Conservation (phyloP, 64 coral and sea anemone species). For the Stichodactyla helianthus region DNA sequence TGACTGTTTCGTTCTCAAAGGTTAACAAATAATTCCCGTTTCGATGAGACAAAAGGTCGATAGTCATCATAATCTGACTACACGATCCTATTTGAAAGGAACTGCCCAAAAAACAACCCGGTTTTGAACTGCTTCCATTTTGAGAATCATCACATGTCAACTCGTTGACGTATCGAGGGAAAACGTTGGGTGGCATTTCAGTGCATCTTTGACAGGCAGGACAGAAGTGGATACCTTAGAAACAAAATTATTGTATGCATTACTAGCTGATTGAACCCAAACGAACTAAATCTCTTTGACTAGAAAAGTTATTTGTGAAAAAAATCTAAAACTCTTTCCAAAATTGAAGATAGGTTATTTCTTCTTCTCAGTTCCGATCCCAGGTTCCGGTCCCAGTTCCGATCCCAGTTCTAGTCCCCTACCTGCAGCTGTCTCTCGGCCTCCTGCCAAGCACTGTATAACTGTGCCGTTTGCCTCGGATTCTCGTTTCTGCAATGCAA, state of each 20-base stretch:
- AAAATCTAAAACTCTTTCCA: too few species aligned
- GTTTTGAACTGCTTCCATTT: neutral
- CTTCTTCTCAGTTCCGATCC: too few species aligned
- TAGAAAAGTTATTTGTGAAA: too few species aligned
- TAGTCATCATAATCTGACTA: neutral
- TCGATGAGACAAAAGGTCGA: neutral
- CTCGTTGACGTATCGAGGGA: constrained; percentile 21
- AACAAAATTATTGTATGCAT: neutral
- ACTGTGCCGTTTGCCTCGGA: neutral
- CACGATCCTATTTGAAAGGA: neutral
- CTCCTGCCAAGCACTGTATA: constrained; percentile 5
- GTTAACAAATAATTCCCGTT: neutral
- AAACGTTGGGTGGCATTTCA: neutral
- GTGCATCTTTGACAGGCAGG: constrained; percentile 14
- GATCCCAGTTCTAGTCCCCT: neutral
- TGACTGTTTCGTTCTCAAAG: neutral
- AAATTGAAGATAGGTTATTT: too few species aligned
- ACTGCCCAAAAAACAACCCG: neutral
- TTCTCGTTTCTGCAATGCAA: neutral
- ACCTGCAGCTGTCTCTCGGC: neutral
- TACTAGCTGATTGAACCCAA: too few species aligned
- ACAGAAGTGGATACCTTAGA: constrained; percentile 14
- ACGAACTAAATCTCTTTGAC: too few species aligned
- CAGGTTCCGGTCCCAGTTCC: too few species aligned
- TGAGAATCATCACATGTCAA: constrained; percentile 14